phyloP scores from a whole-genome alignment of 2,797 vertebrate species.

The Cygnus olor region DNA sequence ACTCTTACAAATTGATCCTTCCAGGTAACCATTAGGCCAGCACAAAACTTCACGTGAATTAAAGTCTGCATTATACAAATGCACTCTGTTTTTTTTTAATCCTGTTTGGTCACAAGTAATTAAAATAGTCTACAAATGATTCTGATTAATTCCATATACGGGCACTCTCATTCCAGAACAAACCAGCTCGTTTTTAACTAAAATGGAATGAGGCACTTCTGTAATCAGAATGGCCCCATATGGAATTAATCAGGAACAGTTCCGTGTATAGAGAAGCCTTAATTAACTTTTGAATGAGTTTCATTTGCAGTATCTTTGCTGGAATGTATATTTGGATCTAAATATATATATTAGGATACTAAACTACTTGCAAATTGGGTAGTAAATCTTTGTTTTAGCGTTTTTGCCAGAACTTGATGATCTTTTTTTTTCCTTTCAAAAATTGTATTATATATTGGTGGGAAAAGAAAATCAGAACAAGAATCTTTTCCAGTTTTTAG shows the following conservation, averaged over 20 bases:
- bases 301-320: constrained; percentile 33
- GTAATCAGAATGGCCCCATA: constrained; percentile 1
- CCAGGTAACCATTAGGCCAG: not conserved
- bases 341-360: not conserved
- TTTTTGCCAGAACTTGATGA: not conserved
- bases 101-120: not conserved
- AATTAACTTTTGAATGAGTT: constrained; percentile 54
- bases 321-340: constrained; percentile 25
- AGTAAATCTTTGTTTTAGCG: not conserved
- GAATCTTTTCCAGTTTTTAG: not conserved
- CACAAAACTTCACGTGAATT: not conserved
- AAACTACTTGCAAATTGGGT: not conserved
- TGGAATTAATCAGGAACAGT: constrained; percentile 54
- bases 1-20: not conserved
- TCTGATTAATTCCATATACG: not conserved
- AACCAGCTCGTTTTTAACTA: constrained; percentile 19
- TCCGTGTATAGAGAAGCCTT: constrained; percentile 31
- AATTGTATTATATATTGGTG: not conserved
- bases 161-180: not conserved
- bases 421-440: not conserved
- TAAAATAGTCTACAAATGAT: not conserved
- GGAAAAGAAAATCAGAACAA: not conserved
- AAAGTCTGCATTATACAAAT: not conserved
- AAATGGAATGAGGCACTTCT: constrained; percentile 27
- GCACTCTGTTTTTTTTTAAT: not conserved